phyloP scores from a whole-genome alignment of 1,140 invertebrate genomes.

The Musca domestica region DNA sequence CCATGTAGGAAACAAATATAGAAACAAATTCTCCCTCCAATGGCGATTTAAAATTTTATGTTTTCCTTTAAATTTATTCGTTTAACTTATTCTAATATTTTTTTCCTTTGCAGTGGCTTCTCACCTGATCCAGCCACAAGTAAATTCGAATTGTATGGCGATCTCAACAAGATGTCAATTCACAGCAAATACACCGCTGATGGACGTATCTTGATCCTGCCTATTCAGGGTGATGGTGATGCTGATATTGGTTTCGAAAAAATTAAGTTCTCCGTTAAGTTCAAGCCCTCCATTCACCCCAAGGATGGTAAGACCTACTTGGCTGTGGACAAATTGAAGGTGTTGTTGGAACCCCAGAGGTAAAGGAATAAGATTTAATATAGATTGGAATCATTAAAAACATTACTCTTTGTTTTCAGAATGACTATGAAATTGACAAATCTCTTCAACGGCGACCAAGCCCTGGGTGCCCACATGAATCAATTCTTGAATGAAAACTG shows the following conservation, averaged over 20 bases:
- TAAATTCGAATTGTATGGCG: constrained; percentile 51
- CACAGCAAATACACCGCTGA: constrained; percentile 48
- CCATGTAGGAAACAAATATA: background rate
- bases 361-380: constrained; percentile 26
- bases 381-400: background rate
- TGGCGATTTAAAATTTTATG: background rate
- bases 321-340: constrained; percentile 47
- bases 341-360: constrained; percentile 47
- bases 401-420: constrained; percentile 57
- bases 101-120: constrained; percentile 37
- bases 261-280: constrained; percentile 49
- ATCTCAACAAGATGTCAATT: constrained; percentile 41
- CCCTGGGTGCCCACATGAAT: constrained; percentile 63
- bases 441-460: constrained; percentile 68
- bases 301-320: constrained; percentile 41
- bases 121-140: constrained; percentile 41
- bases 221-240: constrained; percentile 50
- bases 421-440: constrained; percentile 65
- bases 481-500: constrained; percentile 64
- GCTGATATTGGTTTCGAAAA: constrained; percentile 46
- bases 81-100: background rate
- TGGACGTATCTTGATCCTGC: constrained; percentile 48
- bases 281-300: constrained; percentile 40
- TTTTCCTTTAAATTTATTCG: background rate
- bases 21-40: too few species aligned